A percentile compares a stretch with the other conserved stretches of the same genome.
Conservation (phyloP, 2,888 invertebrate species). For the Calameuta idolon region DNA sequence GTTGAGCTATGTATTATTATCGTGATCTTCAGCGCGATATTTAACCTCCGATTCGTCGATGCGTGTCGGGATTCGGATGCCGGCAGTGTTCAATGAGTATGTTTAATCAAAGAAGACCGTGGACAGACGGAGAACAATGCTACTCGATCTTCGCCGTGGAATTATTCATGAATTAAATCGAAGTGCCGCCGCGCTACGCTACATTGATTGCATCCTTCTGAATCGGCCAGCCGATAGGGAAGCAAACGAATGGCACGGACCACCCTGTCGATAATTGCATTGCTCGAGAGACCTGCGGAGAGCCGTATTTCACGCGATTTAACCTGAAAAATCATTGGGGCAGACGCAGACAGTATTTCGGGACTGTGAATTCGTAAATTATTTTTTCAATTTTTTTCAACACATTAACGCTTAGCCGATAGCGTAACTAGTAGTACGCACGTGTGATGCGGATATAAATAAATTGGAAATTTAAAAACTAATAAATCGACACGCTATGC, state of each 20-base stretch:
- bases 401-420: too few species aligned
- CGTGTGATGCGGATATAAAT: too few species aligned
- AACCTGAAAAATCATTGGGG: constrained; percentile 30
- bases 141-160: constrained; percentile 23
- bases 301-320: constrained; percentile 52
- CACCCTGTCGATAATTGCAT: constrained; percentile 49
- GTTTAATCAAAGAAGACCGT: too few species aligned
- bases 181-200: constrained; percentile 45
- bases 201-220: constrained; percentile 53
- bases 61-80: too few species aligned
- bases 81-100: too few species aligned
- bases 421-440: too few species aligned
- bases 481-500: too few species aligned
- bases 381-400: not conserved
- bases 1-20: too few species aligned
- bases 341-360: not conserved
- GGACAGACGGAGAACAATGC: too few species aligned
- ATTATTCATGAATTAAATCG: constrained; percentile 62
- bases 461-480: too few species aligned
- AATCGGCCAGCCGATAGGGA: constrained; percentile 21
- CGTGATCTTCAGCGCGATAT: too few species aligned
- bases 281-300: constrained; percentile 49
- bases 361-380: constrained; percentile 7
- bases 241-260: constrained; percentile 11
- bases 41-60: too few species aligned